Conservation (phyloP, 1,140 invertebrate species). For the Procambarus clarkii region DNA sequence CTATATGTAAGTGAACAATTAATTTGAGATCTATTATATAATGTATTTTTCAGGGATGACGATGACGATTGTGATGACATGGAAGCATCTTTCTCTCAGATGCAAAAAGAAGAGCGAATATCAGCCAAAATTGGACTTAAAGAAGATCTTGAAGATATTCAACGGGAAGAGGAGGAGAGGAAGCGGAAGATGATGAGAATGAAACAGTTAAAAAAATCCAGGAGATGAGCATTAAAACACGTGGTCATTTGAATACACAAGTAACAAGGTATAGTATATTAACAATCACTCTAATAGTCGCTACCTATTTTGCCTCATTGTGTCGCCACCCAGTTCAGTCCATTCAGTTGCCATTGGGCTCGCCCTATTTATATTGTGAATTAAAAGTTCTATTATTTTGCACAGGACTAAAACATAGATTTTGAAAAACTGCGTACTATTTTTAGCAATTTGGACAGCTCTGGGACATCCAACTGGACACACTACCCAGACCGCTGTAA, state of each 20-base stretch:
- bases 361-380: not conserved
- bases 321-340: no score
- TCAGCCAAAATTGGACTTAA: conserved; percentile 75
- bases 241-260: not conserved
- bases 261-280: not conserved
- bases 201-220: conserved; percentile 77
- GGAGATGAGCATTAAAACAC: conserved; percentile 48
- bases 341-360: no score
- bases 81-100: conserved; percentile 68
- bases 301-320: not conserved
- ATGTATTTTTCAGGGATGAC: conserved; percentile 43
- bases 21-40: no score
- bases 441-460: no score
- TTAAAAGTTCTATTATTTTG: not conserved
- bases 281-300: not conserved
- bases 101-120: conserved; percentile 71
- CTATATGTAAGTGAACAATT: no score
- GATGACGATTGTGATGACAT: conserved; percentile 72
- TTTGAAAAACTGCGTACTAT: not conserved
- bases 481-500: no score
- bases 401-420: not conserved
- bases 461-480: no score
- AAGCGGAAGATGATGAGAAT: conserved; percentile 84
- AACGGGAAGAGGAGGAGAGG: conserved; percentile 84
- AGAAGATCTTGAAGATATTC: conserved; percentile 76